These are phyloP conservation scores for Ethmia dodecea DNA, from an alignment of 2,888 invertebrate genomes.

Conservation along the genomic window DNA sequence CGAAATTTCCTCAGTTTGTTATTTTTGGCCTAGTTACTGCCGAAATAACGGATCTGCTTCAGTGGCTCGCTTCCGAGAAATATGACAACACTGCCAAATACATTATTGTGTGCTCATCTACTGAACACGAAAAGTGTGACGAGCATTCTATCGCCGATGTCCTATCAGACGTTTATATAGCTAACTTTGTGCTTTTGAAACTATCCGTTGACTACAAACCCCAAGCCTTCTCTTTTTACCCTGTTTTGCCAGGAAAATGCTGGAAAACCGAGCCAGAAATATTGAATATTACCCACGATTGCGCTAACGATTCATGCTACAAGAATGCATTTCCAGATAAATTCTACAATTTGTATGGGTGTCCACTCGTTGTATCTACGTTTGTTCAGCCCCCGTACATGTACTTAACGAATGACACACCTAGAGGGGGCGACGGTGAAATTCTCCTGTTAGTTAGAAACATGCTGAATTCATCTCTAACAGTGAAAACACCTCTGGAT, in stretches of 20 bases:
- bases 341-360: slow-evolving; percentile 34
- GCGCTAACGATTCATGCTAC: slow-evolving; percentile 30
- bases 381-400: slow-evolving; percentile 49
- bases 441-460: slow-evolving; percentile 34
- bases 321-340: slow-evolving; percentile 32
- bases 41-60: slow-evolving; percentile 31
- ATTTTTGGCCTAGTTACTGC: slow-evolving; percentile 33
- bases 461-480: slow-evolving; percentile 42
- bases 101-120: slow-evolving; percentile 35
- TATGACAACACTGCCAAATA: slow-evolving; percentile 42
- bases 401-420: slow-evolving; percentile 33
- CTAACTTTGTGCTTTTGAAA: slow-evolving; percentile 39
- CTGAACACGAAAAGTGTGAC: slow-evolving; percentile 28
- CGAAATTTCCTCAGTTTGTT: slow-evolving; percentile 34
- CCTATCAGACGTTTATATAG: slow-evolving; percentile 25
- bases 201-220: slow-evolving; percentile 10
- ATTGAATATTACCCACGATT: slow-evolving; percentile 25
- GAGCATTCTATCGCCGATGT: slow-evolving; percentile 33
- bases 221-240: slow-evolving; percentile 31
- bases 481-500: slow-evolving; percentile 28
- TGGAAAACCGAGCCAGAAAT: slow-evolving; percentile 29
- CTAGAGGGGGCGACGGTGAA: slow-evolving; percentile 43
- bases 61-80: slow-evolving; percentile 28
- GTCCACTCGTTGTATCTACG: slow-evolving; percentile 40
- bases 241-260: slow-evolving; percentile 32